A percentile compares a stretch with the other conserved stretches of the same genome.
phyloP scores from a whole-genome alignment of 2,113 vertebrate species.

The Athene noctua region DNA sequence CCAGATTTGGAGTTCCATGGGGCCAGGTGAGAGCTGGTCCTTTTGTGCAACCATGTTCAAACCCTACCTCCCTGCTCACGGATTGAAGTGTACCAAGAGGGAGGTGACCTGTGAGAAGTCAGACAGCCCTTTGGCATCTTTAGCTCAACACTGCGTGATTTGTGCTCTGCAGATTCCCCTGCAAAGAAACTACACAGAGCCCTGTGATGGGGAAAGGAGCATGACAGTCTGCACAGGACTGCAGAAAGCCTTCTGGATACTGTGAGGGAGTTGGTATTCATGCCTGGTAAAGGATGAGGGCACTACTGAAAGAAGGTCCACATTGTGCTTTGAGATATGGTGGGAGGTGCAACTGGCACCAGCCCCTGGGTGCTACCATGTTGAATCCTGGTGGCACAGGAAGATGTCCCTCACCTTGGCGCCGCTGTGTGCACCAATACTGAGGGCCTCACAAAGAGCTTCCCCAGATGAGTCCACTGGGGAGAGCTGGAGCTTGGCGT shows the following conservation, averaged over 20 bases:
- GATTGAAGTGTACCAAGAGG: neutral
- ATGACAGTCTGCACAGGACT: neutral
- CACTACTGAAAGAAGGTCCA: neutral
- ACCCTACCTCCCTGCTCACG: neutral
- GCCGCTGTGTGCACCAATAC: neutral
- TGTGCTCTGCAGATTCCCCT: neutral
- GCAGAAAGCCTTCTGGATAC: neutral
- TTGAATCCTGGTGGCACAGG: rapidly evolving
- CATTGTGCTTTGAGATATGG: neutral
- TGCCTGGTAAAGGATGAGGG: neutral
- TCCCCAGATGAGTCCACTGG: neutral
- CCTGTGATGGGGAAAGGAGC: neutral
- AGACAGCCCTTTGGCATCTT: neutral
- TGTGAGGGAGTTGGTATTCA: neutral
- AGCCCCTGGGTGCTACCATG: neutral
- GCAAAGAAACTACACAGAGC: neutral
- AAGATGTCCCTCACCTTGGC: neutral
- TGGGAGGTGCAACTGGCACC: neutral
- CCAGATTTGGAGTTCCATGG: neutral
- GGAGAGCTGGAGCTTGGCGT: neutral
- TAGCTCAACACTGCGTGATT: neutral
- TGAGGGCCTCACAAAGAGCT: neutral
- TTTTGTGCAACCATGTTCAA: neutral
- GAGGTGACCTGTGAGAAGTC: neutral
- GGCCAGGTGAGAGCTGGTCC: neutral